Evolutionary conservation across 1,140 invertebrate species (phyloP).

Genomic region (Latrodectus geometricus): DNA sequence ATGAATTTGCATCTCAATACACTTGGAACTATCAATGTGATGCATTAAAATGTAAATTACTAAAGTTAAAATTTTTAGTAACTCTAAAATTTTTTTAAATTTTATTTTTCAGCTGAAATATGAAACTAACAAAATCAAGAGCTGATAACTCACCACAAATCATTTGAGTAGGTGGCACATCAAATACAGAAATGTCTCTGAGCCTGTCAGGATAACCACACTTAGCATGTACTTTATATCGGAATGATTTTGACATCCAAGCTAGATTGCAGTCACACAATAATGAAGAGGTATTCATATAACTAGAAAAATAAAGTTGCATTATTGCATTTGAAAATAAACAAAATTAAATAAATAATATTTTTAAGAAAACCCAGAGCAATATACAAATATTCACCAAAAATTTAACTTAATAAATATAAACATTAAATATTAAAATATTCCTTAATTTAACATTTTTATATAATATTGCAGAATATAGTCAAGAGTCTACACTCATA

Average conservation of each 20-base stretch:
- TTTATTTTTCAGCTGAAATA: no score
- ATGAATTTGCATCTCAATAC: no score
- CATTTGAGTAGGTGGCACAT: conserved; percentile 78
- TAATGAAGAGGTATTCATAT: conserved; percentile 79
- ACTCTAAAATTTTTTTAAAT: no score
- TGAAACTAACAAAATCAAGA: neutral
- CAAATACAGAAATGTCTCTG: conserved; percentile 76
- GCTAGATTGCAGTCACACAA: conserved; percentile 85
- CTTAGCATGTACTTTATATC: conserved; percentile 71
- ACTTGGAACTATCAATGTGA: no score
- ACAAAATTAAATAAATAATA: neutral
- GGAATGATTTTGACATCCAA: conserved; percentile 74
- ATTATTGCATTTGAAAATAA: neutral
- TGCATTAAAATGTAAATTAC: no score
- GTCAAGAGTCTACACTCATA: no score
- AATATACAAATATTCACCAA: no score
- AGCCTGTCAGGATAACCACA: conserved; percentile 84
- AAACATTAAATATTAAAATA: no score
- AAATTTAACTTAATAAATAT: no score
- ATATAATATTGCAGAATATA: no score
- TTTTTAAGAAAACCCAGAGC: neutral
- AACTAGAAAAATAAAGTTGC: conserved; percentile 44
- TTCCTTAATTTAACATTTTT: no score
- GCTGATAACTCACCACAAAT: conserved; percentile 77
- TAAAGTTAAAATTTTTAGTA: no score